Percentiles rank a stretch among this genome's conserved stretches.
Evolutionary conservation across 2,888 invertebrate genomes (phyloP).

Genomic region (Sipha maydis): DNA sequence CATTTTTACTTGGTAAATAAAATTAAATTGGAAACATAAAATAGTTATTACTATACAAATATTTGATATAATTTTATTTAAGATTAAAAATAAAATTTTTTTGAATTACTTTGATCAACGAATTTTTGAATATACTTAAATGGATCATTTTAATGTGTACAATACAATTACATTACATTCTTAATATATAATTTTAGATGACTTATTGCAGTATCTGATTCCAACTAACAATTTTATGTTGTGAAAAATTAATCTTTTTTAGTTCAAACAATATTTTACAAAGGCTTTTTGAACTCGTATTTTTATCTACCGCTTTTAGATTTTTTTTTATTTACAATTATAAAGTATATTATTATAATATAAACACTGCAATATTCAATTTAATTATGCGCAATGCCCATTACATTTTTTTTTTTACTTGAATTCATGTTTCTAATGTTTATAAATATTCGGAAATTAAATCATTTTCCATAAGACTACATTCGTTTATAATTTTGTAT

Average conservation of each 20-base stretch:
- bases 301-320: neutral
- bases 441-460: neutral
- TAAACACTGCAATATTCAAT: slow-evolving; percentile 13
- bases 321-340: slow-evolving; percentile 1
- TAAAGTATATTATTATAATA: neutral
- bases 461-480: neutral
- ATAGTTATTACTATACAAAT: no score
- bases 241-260: neutral
- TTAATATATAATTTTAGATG: no score
- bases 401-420: neutral
- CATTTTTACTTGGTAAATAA: no score
- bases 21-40: no score
- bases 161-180: no score
- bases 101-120: no score
- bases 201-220: no score
- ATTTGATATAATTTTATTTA: no score
- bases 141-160: no score
- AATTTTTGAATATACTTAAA: no score
- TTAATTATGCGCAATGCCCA: slow-evolving; percentile 38
- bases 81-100: no score
- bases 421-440: neutral
- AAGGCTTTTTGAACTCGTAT: neutral
- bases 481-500: slow-evolving; percentile 1
- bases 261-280: neutral
- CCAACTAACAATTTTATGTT: no score